A percentile compares a stretch with the other conserved stretches of the same genome.
phyloP scores from a whole-genome alignment of 2,113 vertebrate species.

The Ophthalmolycus amberensis region DNA sequence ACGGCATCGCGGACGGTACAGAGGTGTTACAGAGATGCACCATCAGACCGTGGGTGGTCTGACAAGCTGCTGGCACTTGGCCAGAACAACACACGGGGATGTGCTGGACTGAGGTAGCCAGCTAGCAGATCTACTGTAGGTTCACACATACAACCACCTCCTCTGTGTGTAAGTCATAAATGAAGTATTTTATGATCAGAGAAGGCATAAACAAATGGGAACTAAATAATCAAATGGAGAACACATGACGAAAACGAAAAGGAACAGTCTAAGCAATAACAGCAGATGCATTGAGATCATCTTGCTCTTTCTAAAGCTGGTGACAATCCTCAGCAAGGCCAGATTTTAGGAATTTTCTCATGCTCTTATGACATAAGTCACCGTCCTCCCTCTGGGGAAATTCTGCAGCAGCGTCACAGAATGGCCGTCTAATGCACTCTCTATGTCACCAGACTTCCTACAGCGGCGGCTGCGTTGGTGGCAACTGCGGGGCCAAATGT shows the following conservation, averaged over 20 bases:
- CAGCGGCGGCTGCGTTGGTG: slow-evolving; percentile 16
- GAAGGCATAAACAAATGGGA: neutral
- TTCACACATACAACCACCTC: neutral
- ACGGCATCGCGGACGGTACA: slow-evolving; percentile 14
- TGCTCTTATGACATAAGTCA: slow-evolving; percentile 41
- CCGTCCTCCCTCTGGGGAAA: slow-evolving; percentile 11
- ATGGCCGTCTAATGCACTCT: slow-evolving; percentile 41
- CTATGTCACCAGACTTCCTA: slow-evolving; percentile 12
- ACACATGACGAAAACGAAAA: neutral
- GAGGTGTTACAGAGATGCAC: slow-evolving; percentile 14
- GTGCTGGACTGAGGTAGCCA: neutral
- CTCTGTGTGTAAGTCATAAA: neutral
- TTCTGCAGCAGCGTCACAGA: slow-evolving; percentile 25
- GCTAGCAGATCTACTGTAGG: neutral
- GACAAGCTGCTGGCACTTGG: slow-evolving; percentile 5
- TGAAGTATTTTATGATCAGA: neutral
- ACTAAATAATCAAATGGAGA: neutral
- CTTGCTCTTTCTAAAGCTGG: neutral
- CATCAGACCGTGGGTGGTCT: slow-evolving; percentile 13
- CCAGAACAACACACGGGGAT: slow-evolving; percentile 1
- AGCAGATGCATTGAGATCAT: neutral
- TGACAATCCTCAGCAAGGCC: slow-evolving; percentile 6
- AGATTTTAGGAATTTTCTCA: slow-evolving; percentile 36
- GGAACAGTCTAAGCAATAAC: neutral
- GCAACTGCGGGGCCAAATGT: slow-evolving; percentile 51